Evolutionary conservation across 2,888 invertebrate genomes (phyloP).

Genomic region (Synergus itoensis): DNA sequence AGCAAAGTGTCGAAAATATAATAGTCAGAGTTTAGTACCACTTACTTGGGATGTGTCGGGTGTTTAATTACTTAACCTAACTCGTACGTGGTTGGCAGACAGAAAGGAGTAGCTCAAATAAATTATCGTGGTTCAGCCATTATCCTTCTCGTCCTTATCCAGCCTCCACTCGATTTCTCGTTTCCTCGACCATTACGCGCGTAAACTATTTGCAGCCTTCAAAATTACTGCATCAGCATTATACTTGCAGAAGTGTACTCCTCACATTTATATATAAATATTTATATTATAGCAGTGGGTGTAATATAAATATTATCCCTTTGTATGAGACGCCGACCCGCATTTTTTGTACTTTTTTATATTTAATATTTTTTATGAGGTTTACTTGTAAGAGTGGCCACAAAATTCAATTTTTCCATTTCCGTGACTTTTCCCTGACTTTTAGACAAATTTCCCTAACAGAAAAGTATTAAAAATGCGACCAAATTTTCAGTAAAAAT

Average conservation of each 20-base stretch:
- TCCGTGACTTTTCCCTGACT: no score
- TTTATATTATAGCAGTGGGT: not conserved
- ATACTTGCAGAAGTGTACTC: slow-evolving; percentile 44
- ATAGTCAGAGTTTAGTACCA: not conserved
- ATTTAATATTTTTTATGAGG: no score
- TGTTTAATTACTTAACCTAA: slow-evolving; percentile 13
- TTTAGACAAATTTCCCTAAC: no score
- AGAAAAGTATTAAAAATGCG: no score
- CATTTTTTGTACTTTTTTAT: no score
- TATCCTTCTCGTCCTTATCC: slow-evolving; percentile 44
- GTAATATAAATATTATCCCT: no score
- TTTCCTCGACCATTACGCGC: slow-evolving; percentile 51
- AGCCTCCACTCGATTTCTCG: slow-evolving; percentile 33
- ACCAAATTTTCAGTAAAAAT: no score
- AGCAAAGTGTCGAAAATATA: not conserved
- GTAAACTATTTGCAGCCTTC: slow-evolving; percentile 63
- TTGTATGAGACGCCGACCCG: no score
- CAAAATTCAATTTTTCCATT: no score
- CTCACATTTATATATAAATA: slow-evolving; percentile 23
- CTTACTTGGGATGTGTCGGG: not conserved
- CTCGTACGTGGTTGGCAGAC: slow-evolving; percentile 6
- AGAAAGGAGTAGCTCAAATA: slow-evolving; percentile 46
- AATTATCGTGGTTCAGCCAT: slow-evolving; percentile 49
- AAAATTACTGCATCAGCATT: slow-evolving; percentile 66
- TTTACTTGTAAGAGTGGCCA: no score